Conservation (phyloP, 2,797 vertebrate genomes). For the Typhlichthys eigenmanni region DNA sequence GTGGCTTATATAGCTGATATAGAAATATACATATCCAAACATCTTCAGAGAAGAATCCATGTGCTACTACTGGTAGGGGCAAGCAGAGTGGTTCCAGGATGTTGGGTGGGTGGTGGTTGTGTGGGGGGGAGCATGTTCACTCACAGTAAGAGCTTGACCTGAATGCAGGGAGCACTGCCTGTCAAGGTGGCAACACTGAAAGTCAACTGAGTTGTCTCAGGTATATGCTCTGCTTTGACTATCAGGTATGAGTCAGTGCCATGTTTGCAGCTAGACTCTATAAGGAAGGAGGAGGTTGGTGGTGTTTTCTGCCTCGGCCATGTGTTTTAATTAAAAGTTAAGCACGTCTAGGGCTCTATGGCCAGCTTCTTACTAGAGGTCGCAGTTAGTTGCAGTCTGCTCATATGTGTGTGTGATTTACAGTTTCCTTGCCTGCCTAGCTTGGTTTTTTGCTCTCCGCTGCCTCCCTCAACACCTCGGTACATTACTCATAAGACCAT, state of each 20-base stretch:
- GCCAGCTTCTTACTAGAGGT: constrained; percentile 17
- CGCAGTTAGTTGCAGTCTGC: constrained; percentile 9
- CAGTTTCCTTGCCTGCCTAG: constrained; percentile 6
- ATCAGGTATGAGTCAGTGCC: constrained; percentile 61
- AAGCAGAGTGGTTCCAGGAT: constrained; percentile 65
- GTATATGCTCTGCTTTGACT: constrained; percentile 45
- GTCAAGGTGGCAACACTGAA: constrained; percentile 48
- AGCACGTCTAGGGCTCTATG: constrained; percentile 29
- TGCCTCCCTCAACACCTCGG: constrained; percentile 27
- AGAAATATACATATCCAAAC: constrained; percentile 65
- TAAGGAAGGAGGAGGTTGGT: background rate
- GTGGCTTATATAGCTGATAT: constrained; percentile 3
- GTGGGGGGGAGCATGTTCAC: constrained; percentile 18
- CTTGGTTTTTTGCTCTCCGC: constrained; percentile 13
- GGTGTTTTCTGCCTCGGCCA: constrained; percentile 38
- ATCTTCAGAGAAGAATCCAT: constrained; percentile 55
- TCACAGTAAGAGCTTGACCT: background rate
- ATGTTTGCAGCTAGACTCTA: constrained; percentile 50
- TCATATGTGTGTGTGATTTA: constrained; percentile 2
- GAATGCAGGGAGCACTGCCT: constrained; percentile 45
- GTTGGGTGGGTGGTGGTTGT: constrained; percentile 37
- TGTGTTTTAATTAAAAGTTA: constrained; percentile 60
- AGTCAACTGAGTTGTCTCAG: constrained; percentile 53
- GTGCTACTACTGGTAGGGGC: constrained; percentile 33
- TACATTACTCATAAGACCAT: constrained; percentile 18